phyloP scores from a whole-genome alignment of 1,140 invertebrate genomes.

The Drosophila tsacasi region DNA sequence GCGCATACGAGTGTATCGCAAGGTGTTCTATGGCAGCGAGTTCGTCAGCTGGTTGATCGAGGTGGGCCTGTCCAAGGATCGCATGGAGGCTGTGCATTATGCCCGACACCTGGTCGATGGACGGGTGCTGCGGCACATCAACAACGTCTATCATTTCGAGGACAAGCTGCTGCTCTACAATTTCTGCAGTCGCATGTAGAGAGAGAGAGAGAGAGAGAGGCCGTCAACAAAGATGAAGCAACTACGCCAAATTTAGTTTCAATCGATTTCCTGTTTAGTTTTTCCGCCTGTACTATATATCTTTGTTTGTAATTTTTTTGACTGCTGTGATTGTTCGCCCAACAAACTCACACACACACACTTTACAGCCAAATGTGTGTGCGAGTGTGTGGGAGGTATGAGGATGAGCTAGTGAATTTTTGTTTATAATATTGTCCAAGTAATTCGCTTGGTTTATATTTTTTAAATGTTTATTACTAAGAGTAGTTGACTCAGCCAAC shows the following conservation, averaged over 20 bases:
- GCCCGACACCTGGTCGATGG: constrained; percentile 93
- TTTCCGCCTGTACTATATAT: constrained; percentile 24
- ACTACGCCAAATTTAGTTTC: constrained; percentile 75
- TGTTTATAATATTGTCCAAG: constrained; percentile 70
- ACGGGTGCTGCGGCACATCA: constrained; percentile 93
- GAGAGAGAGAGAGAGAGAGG: too few relatives aligned
- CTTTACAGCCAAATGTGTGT: constrained; percentile 57
- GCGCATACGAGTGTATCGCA: constrained; percentile 90
- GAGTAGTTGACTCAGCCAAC: constrained; percentile 43
- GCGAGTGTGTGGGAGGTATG: constrained; percentile 5
- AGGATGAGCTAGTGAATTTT: constrained; percentile 40
- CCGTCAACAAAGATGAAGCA: constrained; percentile 40
- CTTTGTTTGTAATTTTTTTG: constrained; percentile 57
- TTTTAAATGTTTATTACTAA: constrained; percentile 50
- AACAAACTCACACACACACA: constrained; percentile 25
- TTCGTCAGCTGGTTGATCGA: constrained; percentile 94
- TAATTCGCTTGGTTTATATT: constrained; percentile 60
- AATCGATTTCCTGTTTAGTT: constrained; percentile 59
- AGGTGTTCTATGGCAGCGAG: constrained; percentile 93
- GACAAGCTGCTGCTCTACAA: constrained; percentile 90
- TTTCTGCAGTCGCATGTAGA: constrained; percentile 86
- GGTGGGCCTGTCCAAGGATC: constrained; percentile 91
- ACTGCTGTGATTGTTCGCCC: constrained; percentile 76
- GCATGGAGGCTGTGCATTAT: constrained; percentile 92
- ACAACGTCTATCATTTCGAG: constrained; percentile 92